Base-by-base conservation (phyloP, 2,797 vertebrate species). In the Chelmon rostratus region DNA sequence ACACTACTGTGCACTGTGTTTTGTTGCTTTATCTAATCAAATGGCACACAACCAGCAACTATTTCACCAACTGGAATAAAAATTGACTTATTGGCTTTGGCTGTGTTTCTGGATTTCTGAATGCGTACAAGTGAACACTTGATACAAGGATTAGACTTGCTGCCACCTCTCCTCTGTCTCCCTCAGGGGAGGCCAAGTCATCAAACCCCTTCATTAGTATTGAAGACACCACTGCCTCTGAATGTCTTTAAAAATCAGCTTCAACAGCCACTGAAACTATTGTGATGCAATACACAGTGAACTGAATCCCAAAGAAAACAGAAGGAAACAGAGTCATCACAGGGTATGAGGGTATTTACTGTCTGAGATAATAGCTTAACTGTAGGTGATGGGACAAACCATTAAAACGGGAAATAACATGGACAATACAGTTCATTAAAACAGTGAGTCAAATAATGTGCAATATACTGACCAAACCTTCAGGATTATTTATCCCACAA, bases 241-340 rank as follows among this genome's bases (percentile, higher is more conserved):
- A 62, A 47, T 9, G 5, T 7, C n/a, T 61, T 49, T 3, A 11
- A 13, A 18, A 37, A 23, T 65, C 40, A 44, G 16, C 9, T 58
- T 70, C 42, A 62, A 42, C 33, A 68, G 47, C 18, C 25, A 28
- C 15, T 40, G 11, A 31, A 64, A 68, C 47, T 33, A 69, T 23
- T 52, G 18, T 15, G 21, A 52, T 50, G 71, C n/a, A 59, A 56
- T n/a, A 9, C 4, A 7, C 10, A 21, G 33, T 12, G 33, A 42
- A 33, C 23, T 53, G 28, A 37, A 40, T 7, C n/a, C 44, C 59
- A 68, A 59, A 21, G 35, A 40, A 81, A 80, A 47, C 18, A 35
- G n/a, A 52, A 50, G 12, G 10, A 65, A 57, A n/a, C 15, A 56
- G 72, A 70, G 38, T 57, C 52, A 73, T 70, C 49, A 76, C 63